phyloP scores from a whole-genome alignment of 1,140 invertebrate species.

The Heliconius hewitsoni region DNA sequence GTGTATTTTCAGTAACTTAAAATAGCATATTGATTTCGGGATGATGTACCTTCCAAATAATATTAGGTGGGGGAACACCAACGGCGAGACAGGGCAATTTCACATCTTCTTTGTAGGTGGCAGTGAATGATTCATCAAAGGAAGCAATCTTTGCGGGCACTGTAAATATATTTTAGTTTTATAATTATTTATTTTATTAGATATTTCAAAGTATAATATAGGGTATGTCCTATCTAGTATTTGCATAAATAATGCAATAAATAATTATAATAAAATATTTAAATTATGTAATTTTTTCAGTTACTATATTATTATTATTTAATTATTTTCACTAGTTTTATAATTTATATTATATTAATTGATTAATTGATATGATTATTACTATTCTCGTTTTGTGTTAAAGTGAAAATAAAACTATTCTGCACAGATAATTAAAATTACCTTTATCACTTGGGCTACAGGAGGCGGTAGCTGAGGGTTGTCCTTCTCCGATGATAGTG shows the following conservation, averaged over 20 bases:
- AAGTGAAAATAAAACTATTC: not conserved
- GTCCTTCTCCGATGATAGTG: constrained; percentile 95
- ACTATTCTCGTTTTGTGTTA: not conserved
- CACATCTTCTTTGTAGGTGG: constrained; percentile 94
- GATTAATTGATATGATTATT: too few relatives aligned
- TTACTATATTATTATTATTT: too few relatives aligned
- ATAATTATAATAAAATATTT: too few relatives aligned
- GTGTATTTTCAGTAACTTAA: too few relatives aligned
- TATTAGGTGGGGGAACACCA: constrained; percentile 92
- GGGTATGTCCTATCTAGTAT: too few relatives aligned
- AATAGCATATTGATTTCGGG: too few relatives aligned
- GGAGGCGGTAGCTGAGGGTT: constrained; percentile 91
- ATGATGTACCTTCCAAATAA: constrained; percentile 89
- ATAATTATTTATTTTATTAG: not conserved
- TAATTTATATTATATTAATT: too few relatives aligned
- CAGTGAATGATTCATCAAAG: constrained; percentile 94
- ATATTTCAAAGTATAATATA: too few relatives aligned
- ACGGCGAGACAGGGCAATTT: constrained; percentile 95
- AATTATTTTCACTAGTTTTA: too few relatives aligned
- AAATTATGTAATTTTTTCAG: too few relatives aligned
- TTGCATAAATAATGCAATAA: too few relatives aligned
- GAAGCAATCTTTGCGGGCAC: constrained; percentile 96
- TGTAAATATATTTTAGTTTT: constrained; percentile 55
- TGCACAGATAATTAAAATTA: constrained; percentile 48
- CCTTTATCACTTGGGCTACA: constrained; percentile 91